Conservation (phyloP, 2,888 invertebrate genomes). For the Heteromyza rotundicornis region DNA sequence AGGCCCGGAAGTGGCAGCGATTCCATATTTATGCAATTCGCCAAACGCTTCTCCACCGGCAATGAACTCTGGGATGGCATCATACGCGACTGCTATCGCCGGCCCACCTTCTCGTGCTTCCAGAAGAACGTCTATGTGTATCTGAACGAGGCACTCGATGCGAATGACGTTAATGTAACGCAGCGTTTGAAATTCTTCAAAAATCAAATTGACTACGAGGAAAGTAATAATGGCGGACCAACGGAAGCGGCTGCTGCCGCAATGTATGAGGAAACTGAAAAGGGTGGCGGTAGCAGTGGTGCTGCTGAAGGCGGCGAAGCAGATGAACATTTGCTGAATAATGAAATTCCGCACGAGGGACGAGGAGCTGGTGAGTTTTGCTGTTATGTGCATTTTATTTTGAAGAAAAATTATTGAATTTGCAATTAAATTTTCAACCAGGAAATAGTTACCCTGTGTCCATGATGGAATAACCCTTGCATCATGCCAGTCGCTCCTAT, state of each 20-base stretch:
- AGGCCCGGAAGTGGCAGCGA: slow-evolving; percentile 34
- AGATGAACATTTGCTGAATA: slow-evolving; percentile 43
- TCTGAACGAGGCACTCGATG: slow-evolving; percentile 71
- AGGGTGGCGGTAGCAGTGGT: slow-evolving; percentile 37
- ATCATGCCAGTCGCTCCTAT: too few species aligned
- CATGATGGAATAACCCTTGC: too few species aligned
- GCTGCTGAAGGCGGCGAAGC: slow-evolving; percentile 26
- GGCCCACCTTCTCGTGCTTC: slow-evolving; percentile 75
- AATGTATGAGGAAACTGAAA: slow-evolving; percentile 25
- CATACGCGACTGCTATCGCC: slow-evolving; percentile 72
- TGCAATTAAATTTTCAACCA: too few species aligned
- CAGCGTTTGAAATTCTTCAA: slow-evolving; percentile 71
- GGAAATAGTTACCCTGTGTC: too few species aligned
- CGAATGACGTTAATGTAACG: slow-evolving; percentile 71
- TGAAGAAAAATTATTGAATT: not conserved
- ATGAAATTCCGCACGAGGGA: slow-evolving; percentile 46
- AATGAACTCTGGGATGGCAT: slow-evolving; percentile 78
- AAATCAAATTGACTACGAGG: slow-evolving; percentile 69
- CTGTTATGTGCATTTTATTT: too few species aligned
- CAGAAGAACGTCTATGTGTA: slow-evolving; percentile 79
- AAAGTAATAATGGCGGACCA: slow-evolving; percentile 56
- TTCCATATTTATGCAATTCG: slow-evolving; percentile 47
- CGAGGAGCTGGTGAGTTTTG: slow-evolving; percentile 45
- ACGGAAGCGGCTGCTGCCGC: slow-evolving; percentile 30
- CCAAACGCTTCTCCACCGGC: slow-evolving; percentile 62